These are phyloP conservation scores for Portevinia maculata DNA, from an alignment of 2,888 invertebrate species.

Conservation along the genomic window DNA sequence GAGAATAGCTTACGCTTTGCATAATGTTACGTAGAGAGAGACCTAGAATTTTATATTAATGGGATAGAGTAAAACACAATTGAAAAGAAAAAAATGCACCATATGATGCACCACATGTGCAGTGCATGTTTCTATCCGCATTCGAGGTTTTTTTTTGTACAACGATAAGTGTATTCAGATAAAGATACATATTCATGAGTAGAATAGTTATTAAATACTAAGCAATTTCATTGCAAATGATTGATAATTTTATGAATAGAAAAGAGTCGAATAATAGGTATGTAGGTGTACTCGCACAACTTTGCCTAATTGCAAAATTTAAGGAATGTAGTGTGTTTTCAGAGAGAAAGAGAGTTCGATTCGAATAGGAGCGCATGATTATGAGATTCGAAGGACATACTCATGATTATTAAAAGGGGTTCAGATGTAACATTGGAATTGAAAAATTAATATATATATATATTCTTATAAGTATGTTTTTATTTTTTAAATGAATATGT, in stretches of 20 bases:
- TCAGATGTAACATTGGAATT: no score
- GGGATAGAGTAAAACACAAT: constrained; percentile 41
- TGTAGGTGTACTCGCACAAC: neutral
- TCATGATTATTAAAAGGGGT: no score
- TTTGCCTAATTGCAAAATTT: neutral
- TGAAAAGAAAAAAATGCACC: constrained; percentile 39
- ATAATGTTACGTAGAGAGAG: no score
- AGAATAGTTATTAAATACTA: constrained; percentile 44
- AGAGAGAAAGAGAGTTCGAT: no score
- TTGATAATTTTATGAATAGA: constrained; percentile 57
- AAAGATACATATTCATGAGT: constrained; percentile 38
- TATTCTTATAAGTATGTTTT: no score
- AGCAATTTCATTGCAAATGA: constrained; percentile 44
- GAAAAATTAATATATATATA: no score
- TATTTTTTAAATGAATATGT: no score
- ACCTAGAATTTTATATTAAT: constrained; percentile 24
- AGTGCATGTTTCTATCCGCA: neutral
- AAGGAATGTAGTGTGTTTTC: constrained; percentile 7
- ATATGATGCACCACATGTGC: constrained; percentile 9
- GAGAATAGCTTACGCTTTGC: no score
- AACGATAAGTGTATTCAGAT: constrained; percentile 17
- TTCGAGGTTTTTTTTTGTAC: constrained; percentile 47
- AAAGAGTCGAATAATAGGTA: constrained; percentile 2
- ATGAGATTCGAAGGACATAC: no score
- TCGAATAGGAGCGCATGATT: no score